These are phyloP conservation scores for Macroramphosus scolopax DNA, from an alignment of 2,797 vertebrate genomes.

Conservation along the genomic window DNA sequence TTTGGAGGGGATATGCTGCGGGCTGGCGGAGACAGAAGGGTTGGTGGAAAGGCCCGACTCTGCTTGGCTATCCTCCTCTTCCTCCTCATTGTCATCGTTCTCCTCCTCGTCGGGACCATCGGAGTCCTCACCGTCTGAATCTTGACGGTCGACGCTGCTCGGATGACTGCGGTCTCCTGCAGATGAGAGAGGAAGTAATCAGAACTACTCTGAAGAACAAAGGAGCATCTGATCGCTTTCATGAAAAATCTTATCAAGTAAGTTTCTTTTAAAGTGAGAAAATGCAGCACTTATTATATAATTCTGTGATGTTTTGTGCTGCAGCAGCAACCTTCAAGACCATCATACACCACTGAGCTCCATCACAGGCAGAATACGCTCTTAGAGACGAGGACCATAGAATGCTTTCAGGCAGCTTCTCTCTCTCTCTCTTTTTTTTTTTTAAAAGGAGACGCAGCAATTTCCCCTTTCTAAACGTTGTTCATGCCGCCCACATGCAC, in stretches of 20 bases:
- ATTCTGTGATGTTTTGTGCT: slow-evolving; percentile 13
- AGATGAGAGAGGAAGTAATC: slow-evolving; percentile 29
- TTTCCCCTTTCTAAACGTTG: slow-evolving; percentile 76
- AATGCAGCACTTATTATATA: slow-evolving; percentile 15
- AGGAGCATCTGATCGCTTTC: slow-evolving; percentile 15
- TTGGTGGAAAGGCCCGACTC: slow-evolving; percentile 92
- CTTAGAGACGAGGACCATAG: slow-evolving; percentile 54
- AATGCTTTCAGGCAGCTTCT: slow-evolving; percentile 68
- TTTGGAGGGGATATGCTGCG: slow-evolving; percentile 85
- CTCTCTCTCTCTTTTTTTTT: slow-evolving; percentile 26
- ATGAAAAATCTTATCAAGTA: slow-evolving; percentile 19
- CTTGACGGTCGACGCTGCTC: slow-evolving; percentile 81
- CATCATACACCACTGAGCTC: slow-evolving; percentile 42
- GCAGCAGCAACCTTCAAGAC: slow-evolving; percentile 38
- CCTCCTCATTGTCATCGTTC: slow-evolving; percentile 94
- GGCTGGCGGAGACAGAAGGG: slow-evolving; percentile 92
- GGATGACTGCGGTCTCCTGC: slow-evolving; percentile 88
- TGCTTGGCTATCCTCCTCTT: slow-evolving; percentile 96
- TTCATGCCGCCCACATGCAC: slow-evolving; percentile 73
- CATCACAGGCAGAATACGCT: slow-evolving; percentile 61
- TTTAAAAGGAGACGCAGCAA: slow-evolving; percentile 80
- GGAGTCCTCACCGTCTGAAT: slow-evolving; percentile 93
- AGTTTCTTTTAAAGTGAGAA: slow-evolving; percentile 6
- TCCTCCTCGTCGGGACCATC: slow-evolving; percentile 93
- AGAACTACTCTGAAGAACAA: slow-evolving; percentile 12